Evolutionary conservation across 2,888 invertebrate genomes (phyloP), one percentile per base, ranked within the genome.

Genomic region (Smittia sp.): DNA sequence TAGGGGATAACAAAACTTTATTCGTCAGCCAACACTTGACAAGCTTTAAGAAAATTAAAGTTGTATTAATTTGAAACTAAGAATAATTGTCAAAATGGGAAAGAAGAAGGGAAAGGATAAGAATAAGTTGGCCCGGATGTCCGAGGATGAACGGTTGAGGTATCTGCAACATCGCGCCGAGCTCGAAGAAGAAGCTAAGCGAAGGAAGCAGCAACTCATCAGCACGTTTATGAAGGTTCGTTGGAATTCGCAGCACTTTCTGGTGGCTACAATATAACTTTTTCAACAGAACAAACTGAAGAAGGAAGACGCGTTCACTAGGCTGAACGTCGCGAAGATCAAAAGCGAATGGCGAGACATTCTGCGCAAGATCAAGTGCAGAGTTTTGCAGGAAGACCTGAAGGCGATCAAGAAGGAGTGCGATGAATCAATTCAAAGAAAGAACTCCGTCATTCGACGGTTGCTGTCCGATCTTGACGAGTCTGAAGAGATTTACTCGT

Each of bases 291-390:
- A 90, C 79, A 94, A 94, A 85, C 82, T 93, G 6, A 91, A 89
- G 80, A 89, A 88, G 76, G 94, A 94, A 80, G 92, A 93, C 80
- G 87, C 87, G 0, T 93, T 89, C 80, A 86, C 90, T 1, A 87
- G 92, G 67, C 83, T 91, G 68, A 94, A 94, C 79, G 86, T 89
- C 75, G 92, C 93, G 0, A 94, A 94, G 83, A 89, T 94, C 72
- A 93, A 93, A 79, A 92, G 92, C 81, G 88, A 90, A 80, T 94
- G 93, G 93, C 87, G 93, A 65, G 89, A 87, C 75, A 87, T 91
- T 75, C 81, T 94, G 73, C 86, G 94, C 0, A 87, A 87, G 79
- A 85, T 89, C 69, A 94, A 93, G 83, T 89, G 90, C 78, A 87
- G 88, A 75, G 90, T 92, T 78, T 85, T 93, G 82, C 85, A 87